A percentile compares a stretch with the other conserved stretches of the same genome.
phyloP scores from a whole-genome alignment of 1,140 invertebrate species.

The Psilanteris sp. region DNA sequence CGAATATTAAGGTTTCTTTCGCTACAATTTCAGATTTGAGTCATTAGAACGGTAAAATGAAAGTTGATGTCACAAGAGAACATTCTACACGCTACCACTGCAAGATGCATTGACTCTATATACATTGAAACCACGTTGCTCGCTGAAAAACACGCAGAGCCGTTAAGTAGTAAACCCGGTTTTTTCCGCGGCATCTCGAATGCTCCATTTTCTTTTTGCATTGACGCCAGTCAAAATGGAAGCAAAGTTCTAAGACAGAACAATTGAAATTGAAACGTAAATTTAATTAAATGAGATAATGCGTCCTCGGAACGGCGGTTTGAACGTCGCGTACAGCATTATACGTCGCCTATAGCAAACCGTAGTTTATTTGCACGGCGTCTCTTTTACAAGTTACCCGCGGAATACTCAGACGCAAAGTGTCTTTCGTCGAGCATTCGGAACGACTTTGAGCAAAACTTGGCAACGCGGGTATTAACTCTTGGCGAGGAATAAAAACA shows the following conservation, averaged over 20 bases:
- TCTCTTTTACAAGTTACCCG: conserved; percentile 49
- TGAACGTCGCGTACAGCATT: conserved; percentile 63
- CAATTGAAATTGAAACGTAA: conserved; percentile 69
- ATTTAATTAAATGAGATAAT: conserved; percentile 69
- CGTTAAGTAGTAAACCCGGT: too few relatives aligned
- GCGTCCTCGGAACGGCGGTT: conserved; percentile 23
- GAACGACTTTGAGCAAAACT: conserved; percentile 38
- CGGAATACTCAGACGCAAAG: conserved; percentile 3
- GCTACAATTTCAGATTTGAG: too few relatives aligned
- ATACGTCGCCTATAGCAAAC: conserved; percentile 42
- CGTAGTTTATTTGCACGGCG: conserved; percentile 66
- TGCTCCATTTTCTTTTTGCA: too few relatives aligned
- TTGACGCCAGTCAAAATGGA: neutral
- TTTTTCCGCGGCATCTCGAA: too few relatives aligned
- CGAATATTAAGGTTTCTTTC: too few relatives aligned
- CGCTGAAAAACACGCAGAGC: too few relatives aligned
- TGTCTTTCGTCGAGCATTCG: neutral
- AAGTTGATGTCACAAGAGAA: too few relatives aligned
- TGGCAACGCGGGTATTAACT: conserved; percentile 41
- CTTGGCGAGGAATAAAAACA: conserved; percentile 30
- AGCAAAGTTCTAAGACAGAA: neutral
- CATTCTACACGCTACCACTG: too few relatives aligned
- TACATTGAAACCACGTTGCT: too few relatives aligned
- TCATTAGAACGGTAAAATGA: too few relatives aligned
- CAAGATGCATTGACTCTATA: too few relatives aligned